These are phyloP conservation scores for Anabacerthia variegaticeps DNA, from an alignment of 2,797 vertebrate genomes.

Conservation along the genomic window DNA sequence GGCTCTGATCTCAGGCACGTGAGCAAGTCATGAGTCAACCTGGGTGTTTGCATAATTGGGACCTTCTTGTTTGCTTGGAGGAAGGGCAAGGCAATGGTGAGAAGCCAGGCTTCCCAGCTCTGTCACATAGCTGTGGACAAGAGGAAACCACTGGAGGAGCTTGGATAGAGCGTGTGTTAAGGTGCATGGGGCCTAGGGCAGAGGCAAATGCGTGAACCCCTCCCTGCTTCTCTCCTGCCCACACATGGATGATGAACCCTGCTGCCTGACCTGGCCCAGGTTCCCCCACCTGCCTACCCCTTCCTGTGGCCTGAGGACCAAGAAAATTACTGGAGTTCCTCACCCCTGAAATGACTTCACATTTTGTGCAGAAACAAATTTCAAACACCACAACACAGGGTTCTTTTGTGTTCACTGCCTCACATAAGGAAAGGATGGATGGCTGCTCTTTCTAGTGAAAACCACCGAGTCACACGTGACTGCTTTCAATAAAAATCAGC, in stretches of 20 bases:
- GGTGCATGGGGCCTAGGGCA: not conserved
- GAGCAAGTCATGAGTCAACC: not conserved
- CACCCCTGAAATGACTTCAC: not conserved
- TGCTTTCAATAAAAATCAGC: not conserved
- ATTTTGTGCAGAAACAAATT: not conserved
- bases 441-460: not conserved
- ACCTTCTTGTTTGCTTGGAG: conserved; percentile 2
- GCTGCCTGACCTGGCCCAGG: not conserved
- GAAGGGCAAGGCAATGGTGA: not conserved
- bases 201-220: not conserved
- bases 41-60: not conserved
- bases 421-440: not conserved
- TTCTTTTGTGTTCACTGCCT: not conserved
- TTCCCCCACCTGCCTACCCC: not conserved
- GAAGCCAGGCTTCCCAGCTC: not conserved
- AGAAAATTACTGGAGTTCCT: not conserved
- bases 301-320: not conserved
- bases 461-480: not conserved
- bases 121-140: not conserved
- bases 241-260: not conserved
- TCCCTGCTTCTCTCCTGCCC: not conserved
- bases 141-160: not conserved
- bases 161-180: not conserved
- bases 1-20: not conserved
- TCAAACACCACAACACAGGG: not conserved